Evolutionary conservation across 92 coral and sea anemone species (phyloP).

Genomic region (Galaxea fascicularis): DNA sequence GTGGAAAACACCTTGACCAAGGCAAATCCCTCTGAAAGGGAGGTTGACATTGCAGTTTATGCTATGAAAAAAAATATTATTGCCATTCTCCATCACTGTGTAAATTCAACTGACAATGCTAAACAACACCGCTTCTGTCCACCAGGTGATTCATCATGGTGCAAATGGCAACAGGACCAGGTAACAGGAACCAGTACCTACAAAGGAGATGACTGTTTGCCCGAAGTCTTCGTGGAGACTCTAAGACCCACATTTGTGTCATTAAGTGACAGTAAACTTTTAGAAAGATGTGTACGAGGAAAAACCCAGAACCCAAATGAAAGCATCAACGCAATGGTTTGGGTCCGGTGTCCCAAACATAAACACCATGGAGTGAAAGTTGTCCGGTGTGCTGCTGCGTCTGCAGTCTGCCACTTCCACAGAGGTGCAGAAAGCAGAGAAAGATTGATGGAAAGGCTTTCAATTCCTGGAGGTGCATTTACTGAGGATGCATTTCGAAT

Average conservation of each 20-base stretch:
- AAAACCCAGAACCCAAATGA: constrained; percentile 45
- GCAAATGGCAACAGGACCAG: no score
- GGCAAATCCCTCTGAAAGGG: no score
- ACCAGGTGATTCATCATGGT: no score
- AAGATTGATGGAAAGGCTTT: constrained; percentile 45
- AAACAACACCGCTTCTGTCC: no score
- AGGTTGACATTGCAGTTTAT: not conserved
- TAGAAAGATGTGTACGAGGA: constrained; percentile 48
- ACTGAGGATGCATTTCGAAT: constrained; percentile 32
- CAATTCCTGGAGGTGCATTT: constrained; percentile 37
- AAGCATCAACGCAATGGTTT: constrained; percentile 30
- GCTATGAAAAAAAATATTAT: no score
- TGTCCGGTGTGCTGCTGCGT: constrained; percentile 46
- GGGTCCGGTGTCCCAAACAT: constrained; percentile 11
- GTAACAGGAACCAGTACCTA: no score
- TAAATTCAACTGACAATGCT: no score
- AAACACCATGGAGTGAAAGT: constrained; percentile 42
- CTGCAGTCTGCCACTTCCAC: constrained; percentile 47
- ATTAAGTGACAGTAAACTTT: constrained; percentile 25
- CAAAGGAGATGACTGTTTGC: no score
- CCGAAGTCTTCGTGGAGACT: no score
- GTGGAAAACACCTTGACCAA: no score
- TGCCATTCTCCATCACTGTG: no score
- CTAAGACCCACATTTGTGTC: not conserved
- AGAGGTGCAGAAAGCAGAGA: constrained; percentile 32